Evolutionary conservation across 1,140 invertebrate genomes (phyloP).

Genomic region (Ceratina australensis): DNA sequence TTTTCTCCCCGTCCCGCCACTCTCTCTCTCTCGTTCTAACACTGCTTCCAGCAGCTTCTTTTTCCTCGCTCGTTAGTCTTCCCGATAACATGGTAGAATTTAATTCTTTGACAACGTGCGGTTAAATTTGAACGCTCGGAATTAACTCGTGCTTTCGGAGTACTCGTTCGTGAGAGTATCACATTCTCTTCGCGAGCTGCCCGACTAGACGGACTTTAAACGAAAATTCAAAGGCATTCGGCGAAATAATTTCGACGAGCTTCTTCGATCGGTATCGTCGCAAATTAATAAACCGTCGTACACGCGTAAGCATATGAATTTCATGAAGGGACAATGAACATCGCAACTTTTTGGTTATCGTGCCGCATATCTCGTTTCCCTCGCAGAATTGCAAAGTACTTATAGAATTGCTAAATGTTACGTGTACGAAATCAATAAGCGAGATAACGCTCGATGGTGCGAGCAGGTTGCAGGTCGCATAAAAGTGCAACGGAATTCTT

Average conservation of each 20-base stretch:
- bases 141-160: not conserved
- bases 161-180: not conserved
- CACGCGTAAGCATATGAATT: not conserved
- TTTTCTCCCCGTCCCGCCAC: slow-evolving; percentile 12
- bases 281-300: not conserved
- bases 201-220: no score
- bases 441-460: no score
- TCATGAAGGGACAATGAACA: no score
- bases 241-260: no score
- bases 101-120: not conserved
- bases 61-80: slow-evolving; percentile 8
- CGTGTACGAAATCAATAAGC: no score
- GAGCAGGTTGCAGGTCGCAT: no score
- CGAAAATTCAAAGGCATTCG: not conserved
- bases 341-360: no score
- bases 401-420: no score
- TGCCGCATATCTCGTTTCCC: no score
- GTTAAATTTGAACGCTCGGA: no score
- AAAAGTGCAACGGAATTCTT: no score
- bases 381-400: no score
- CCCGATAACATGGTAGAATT: not conserved
- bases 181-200: not conserved
- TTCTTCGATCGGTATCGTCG: not conserved
- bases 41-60: not conserved
- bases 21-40: slow-evolving; percentile 48